Conservation (phyloP, 92 coral and sea anemone genomes). For the Palythoa grandiflora region DNA sequence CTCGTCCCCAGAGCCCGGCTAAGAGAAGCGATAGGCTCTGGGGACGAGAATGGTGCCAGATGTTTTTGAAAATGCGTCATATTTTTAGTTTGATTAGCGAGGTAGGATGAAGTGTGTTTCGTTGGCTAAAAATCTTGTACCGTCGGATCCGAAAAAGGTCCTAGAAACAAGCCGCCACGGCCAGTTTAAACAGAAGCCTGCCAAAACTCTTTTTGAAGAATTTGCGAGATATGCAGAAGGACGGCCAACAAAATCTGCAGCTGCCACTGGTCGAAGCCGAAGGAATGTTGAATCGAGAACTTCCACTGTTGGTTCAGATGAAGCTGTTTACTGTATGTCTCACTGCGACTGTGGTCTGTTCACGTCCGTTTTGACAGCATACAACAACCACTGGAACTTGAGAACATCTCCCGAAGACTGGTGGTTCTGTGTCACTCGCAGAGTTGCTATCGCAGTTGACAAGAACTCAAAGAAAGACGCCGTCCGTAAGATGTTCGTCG, state of each 20-base stretch:
- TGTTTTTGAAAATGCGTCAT: too few species aligned
- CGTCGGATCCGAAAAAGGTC: background rate
- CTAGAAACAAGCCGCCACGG: background rate
- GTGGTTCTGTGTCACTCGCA: constrained; percentile 81
- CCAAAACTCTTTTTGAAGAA: constrained; percentile 15
- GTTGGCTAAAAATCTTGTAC: background rate
- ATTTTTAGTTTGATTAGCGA: background rate
- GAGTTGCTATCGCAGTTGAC: constrained; percentile 73
- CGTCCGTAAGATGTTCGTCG: constrained; percentile 69
- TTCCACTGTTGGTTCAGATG: constrained; percentile 34
- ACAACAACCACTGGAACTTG: constrained; percentile 78
- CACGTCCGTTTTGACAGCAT: constrained; percentile 62
- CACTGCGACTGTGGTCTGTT: constrained; percentile 59
- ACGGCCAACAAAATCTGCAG: background rate
- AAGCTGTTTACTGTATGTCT: background rate
- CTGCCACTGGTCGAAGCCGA: background rate
- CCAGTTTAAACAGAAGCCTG: constrained; percentile 4
- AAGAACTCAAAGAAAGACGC: constrained; percentile 50
- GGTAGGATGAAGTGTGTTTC: background rate
- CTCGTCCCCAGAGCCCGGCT: too few species aligned
- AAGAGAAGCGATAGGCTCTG: too few species aligned
- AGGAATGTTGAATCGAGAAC: constrained; percentile 7
- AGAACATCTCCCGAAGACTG: constrained; percentile 84
- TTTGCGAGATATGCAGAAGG: background rate
- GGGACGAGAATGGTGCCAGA: too few species aligned